Base-by-base conservation (phyloP, 2,888 invertebrate species). In the Agriopis leucophaearia region DNA sequence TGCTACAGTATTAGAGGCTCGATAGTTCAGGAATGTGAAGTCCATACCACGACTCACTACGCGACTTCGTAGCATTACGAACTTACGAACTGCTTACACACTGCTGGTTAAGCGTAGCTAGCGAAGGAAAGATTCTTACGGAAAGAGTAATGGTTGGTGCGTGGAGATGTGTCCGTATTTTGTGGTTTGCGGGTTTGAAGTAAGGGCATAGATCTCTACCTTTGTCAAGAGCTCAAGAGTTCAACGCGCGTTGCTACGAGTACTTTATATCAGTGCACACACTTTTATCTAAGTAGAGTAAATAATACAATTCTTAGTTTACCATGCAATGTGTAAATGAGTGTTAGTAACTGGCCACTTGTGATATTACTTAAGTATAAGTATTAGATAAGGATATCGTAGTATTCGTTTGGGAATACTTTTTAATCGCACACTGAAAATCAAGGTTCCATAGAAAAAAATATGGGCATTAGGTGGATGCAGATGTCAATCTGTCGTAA, bases 221-320 rank as follows among this genome's bases (percentile, higher is more conserved):
- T 88, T 88, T 83, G 73, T 87, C 87, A 87, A 88, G 92, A 91
- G 87, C 90, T 91, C 90, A 90, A 91, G 91, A 92, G 88, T 91
- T 92, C 91, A 91, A 91, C 90, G 91, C 86, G 90, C 87, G 40
- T 12, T 16, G 42, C 18, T 18, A 42, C 75, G 76, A 75, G 47
- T 56, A 47, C 60, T 55, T 54, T 69, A 69, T 69, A 75, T 78
- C 72, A 76, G 64, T 73, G 80, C 74, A 73, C 66, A 80, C 77
- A 77, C 63, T 73, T 74, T 81, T 81, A 83, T 84, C 83, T 74
- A 74, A 78, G 72, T 75, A 72, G 70, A 71, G 79, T 81, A 81
- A 84, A 83, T 78, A 81, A 70, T 69, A 73, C 76, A 77, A 76
- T 79, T 75, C 74, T 78, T 75, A 72, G 73, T 75, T 79, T 78